These are phyloP conservation scores for Willisornis vidua DNA, from an alignment of 2,113 vertebrate species.

Conservation along the genomic window DNA sequence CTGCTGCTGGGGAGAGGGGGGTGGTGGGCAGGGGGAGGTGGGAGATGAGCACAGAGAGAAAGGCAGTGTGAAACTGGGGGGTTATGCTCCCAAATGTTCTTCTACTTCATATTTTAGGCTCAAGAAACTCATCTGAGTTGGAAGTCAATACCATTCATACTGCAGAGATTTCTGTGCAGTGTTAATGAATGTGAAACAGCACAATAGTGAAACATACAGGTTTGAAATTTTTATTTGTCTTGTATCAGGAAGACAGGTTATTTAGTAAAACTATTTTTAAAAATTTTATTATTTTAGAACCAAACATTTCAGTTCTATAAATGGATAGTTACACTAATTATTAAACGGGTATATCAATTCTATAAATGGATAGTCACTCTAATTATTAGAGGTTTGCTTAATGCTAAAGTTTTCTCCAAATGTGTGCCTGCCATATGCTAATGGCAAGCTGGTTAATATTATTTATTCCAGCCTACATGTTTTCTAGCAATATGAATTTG, in stretches of 20 bases:
- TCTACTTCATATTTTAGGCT: background rate
- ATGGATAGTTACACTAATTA: background rate
- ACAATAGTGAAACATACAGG: background rate
- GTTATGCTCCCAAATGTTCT: background rate
- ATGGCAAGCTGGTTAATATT: conserved; percentile 3
- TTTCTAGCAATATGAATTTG: conserved; percentile 3
- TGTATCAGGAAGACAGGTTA: background rate
- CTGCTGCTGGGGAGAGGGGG: background rate
- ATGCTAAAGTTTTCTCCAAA: conserved; percentile 8
- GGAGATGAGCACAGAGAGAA: accelerated
- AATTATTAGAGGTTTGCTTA: conserved; percentile 18
- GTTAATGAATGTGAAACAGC: background rate
- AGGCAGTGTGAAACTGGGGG: background rate
- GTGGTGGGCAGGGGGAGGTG: background rate
- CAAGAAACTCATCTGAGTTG: background rate
- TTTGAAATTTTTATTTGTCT: background rate
- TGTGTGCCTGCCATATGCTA: conserved; percentile 40
- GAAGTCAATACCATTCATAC: background rate
- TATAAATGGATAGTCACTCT: background rate
- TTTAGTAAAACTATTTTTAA: background rate
- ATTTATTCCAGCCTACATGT: conserved; percentile 29
- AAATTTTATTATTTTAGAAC: background rate
- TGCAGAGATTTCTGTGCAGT: background rate
- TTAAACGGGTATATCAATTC: background rate
- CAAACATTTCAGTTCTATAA: background rate